phyloP scores from a whole-genome alignment of 2,888 invertebrate species.

The Drosophila bunnanda region DNA sequence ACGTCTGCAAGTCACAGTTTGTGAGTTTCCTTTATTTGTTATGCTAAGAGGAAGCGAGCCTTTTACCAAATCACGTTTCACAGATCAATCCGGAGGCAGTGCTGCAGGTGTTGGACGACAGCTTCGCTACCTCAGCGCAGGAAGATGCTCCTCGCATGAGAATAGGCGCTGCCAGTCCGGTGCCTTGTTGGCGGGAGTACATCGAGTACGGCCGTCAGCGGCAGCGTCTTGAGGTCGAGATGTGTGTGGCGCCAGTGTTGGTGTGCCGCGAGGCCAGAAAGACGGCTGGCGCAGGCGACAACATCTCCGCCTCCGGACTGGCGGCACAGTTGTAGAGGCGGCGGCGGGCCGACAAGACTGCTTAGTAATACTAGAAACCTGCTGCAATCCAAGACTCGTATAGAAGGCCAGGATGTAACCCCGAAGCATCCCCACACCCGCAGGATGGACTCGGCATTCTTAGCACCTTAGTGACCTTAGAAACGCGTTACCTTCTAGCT shows the following conservation, averaged over 20 bases:
- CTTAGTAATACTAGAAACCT: conserved; percentile 60
- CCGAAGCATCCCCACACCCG: conserved; percentile 66
- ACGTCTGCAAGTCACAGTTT: conserved; percentile 90
- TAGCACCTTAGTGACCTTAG: conserved; percentile 80
- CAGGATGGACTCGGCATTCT: conserved; percentile 60
- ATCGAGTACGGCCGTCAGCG: conserved; percentile 74
- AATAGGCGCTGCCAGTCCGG: conserved; percentile 89
- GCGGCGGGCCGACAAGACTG: conserved; percentile 62
- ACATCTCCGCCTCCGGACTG: conserved; percentile 94
- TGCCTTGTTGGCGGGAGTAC: conserved; percentile 92
- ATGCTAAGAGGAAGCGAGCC: too few relatives aligned
- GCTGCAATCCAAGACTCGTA: conserved; percentile 60
- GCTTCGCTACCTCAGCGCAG: conserved; percentile 90
- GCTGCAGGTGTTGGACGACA: conserved; percentile 91
- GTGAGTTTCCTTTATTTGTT: conserved; percentile 54
- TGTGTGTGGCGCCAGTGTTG: conserved; percentile 93
- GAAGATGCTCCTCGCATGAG: conserved; percentile 86
- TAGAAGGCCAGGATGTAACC: conserved; percentile 39
- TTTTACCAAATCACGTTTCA: neutral
- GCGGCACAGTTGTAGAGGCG: conserved; percentile 87
- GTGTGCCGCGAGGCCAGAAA: conserved; percentile 92
- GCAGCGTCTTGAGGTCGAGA: conserved; percentile 84
- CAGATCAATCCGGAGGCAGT: conserved; percentile 84
- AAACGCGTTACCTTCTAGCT: conserved; percentile 72
- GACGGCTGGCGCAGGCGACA: conserved; percentile 95